A percentile compares a stretch with the other conserved stretches of the same genome.
Conservation (phyloP, 2,797 vertebrate species). For the Danio albolineatus region DNA sequence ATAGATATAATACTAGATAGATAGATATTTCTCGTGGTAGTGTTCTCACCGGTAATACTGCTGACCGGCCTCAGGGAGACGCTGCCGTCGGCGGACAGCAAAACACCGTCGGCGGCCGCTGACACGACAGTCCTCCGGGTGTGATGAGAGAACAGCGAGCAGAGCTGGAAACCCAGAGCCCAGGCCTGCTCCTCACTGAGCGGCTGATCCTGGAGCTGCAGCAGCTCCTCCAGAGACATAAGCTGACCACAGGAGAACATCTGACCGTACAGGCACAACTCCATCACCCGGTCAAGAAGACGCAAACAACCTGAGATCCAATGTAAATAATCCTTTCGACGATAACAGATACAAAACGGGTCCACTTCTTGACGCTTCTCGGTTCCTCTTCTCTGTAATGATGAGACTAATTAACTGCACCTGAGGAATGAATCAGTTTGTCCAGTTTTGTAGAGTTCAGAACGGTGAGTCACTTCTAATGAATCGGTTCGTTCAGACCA, state of each 20-base stretch:
- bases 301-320: too few relatives aligned
- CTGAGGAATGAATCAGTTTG: slow-evolving; percentile 10
- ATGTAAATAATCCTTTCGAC: not conserved
- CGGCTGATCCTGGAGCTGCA: slow-evolving; percentile 70
- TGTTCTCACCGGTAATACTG: slow-evolving; percentile 27
- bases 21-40: not conserved
- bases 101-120: slow-evolving; percentile 65
- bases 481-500: not conserved
- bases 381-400: not conserved
- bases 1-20: too few relatives aligned
- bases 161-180: slow-evolving; percentile 79
- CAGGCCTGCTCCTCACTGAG: slow-evolving; percentile 80
- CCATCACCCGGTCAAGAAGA: not conserved
- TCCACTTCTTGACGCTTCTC: not conserved
- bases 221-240: slow-evolving; percentile 68
- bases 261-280: slow-evolving; percentile 39
- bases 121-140: slow-evolving; percentile 52
- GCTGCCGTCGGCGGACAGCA: slow-evolving; percentile 72
- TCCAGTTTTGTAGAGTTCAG: not conserved
- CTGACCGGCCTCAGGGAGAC: slow-evolving; percentile 61
- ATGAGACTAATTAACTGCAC: slow-evolving; percentile 19
- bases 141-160: slow-evolving; percentile 59
- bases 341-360: not conserved
- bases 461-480: not conserved
- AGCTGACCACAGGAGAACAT: slow-evolving; percentile 25